A percentile compares a stretch with the other conserved stretches of the same genome.
These are phyloP conservation scores for Chionodraco myersi DNA, from an alignment of 2,113 vertebrate species.

Conservation along the genomic window DNA sequence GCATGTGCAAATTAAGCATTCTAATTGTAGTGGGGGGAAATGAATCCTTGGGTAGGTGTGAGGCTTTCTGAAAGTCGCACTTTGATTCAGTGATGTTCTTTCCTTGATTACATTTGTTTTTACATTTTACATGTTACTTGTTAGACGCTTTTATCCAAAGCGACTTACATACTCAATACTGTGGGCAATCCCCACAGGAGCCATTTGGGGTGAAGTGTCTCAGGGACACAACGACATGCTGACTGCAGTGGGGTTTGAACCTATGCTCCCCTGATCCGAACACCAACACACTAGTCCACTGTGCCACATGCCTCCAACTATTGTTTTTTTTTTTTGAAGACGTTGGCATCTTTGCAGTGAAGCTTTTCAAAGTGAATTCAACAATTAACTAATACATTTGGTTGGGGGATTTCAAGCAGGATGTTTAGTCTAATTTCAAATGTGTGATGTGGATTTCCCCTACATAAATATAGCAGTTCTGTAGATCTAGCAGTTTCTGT, in stretches of 20 bases:
- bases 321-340: neutral
- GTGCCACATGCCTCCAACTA: neutral
- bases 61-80: slow-evolving; percentile 1
- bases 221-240: no score
- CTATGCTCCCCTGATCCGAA: no score
- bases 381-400: neutral
- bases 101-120: neutral
- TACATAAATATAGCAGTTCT: neutral
- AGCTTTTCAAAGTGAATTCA: neutral
- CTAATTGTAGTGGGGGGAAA: slow-evolving; percentile 6
- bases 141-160: no score
- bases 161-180: no score
- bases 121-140: no score
- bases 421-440: no score
- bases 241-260: no score
- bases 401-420: neutral
- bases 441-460: no score
- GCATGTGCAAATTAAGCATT: slow-evolving; percentile 56
- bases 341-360: neutral
- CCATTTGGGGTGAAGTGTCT: no score
- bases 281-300: no score
- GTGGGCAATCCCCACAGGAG: no score
- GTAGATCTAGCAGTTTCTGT: neutral
- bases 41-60: slow-evolving; percentile 17
- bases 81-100: neutral